Evolutionary conservation across 2,888 invertebrate species (phyloP).

Genomic region (Lasius platythorax): DNA sequence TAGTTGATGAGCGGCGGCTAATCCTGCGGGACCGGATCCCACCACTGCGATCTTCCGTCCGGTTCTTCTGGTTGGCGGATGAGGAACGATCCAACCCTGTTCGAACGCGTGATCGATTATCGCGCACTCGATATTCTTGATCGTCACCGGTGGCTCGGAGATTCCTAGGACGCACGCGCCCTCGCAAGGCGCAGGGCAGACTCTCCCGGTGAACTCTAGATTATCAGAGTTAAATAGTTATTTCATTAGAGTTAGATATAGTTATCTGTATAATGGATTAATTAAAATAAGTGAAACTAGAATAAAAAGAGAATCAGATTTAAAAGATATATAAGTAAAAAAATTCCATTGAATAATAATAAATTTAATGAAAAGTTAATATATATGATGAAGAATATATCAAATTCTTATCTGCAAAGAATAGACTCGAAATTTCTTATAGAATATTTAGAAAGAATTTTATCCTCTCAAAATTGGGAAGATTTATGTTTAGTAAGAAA

Average conservation of each 20-base stretch:
- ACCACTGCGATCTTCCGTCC: conserved; percentile 95
- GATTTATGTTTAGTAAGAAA: conserved; percentile 10
- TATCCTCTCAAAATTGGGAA: background rate
- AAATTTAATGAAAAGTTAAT: background rate
- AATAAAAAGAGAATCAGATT: background rate
- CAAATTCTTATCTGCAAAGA: background rate
- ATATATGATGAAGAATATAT: background rate
- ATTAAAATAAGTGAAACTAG: background rate
- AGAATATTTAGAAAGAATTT: background rate
- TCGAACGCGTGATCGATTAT: conserved; percentile 99
- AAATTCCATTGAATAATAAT: background rate
- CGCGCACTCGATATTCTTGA: conserved; percentile 99
- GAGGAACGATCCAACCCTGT: conserved; percentile 96
- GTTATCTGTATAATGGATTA: background rate
- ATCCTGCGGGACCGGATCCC: conserved; percentile 97
- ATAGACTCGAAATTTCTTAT: background rate
- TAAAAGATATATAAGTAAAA: background rate
- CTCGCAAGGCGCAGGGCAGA: conserved; percentile 99
- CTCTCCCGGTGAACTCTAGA: conserved; percentile 95
- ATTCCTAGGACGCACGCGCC: conserved; percentile 99
- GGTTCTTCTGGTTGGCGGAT: conserved; percentile 91
- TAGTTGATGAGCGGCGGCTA: conserved; percentile 98
- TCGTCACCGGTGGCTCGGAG: conserved; percentile 98
- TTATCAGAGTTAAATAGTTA: conserved; percentile 4
- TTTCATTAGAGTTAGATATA: conserved; percentile 8